Conservation (phyloP, 2,797 vertebrate species). For the Anguilla obscura region DNA sequence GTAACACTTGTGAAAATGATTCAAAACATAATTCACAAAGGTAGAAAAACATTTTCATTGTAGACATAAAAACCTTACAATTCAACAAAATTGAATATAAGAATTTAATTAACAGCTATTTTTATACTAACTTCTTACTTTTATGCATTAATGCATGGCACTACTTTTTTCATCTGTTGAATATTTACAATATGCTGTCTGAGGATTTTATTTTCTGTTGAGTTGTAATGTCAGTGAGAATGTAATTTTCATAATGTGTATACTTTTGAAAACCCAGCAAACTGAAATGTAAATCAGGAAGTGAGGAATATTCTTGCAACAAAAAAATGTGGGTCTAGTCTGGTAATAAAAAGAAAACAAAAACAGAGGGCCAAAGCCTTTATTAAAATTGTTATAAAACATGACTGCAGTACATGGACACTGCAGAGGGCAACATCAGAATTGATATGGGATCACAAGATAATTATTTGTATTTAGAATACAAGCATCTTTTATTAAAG, state of each 20-base stretch:
- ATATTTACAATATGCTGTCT: neutral
- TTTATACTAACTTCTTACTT: neutral
- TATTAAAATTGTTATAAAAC: neutral
- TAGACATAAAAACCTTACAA: neutral
- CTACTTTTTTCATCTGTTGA: conserved; percentile 1
- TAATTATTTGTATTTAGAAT: neutral
- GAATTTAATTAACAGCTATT: neutral
- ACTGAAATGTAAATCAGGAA: neutral
- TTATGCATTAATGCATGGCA: conserved; percentile 9
- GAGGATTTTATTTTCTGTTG: neutral
- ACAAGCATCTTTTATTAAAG: neutral
- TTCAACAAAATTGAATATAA: neutral
- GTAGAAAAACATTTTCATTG: neutral
- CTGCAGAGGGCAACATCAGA: neutral
- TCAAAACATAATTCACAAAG: conserved; percentile 8
- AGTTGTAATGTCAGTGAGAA: neutral
- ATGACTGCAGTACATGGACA: neutral
- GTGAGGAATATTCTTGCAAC: neutral
- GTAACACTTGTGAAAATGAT: neutral
- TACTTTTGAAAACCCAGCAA: neutral
- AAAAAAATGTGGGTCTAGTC: neutral
- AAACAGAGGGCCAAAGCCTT: neutral
- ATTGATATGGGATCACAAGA: neutral
- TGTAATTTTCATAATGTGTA: neutral
- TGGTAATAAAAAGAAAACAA: neutral